These are phyloP conservation scores for Eilema griseolum DNA, from an alignment of 2,888 invertebrate species.

Conservation along the genomic window DNA sequence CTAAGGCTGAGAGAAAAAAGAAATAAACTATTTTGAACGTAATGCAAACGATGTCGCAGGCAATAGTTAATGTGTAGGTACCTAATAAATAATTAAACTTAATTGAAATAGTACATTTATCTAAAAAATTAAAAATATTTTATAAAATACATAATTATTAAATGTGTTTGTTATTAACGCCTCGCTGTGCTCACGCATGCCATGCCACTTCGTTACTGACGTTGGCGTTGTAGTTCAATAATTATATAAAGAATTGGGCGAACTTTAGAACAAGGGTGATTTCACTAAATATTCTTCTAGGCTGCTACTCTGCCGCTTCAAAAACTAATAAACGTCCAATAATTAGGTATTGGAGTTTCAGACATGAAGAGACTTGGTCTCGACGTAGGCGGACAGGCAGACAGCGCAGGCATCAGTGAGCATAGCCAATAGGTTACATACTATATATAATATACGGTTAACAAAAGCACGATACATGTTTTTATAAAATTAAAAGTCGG, in stretches of 20 bases:
- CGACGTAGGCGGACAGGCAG: not conserved
- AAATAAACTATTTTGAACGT: too few species aligned
- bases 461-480: not conserved
- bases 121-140: not conserved
- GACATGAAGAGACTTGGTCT: not conserved
- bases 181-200: not conserved
- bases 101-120: not conserved
- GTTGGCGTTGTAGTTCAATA: too few species aligned
- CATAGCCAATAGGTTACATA: not conserved
- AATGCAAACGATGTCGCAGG: too few species aligned
- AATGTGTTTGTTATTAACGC: not conserved
- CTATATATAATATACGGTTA: not conserved
- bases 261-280: too few species aligned
- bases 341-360: not conserved
- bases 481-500: not conserved
- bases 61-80: too few species aligned
- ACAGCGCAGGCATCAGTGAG: not conserved
- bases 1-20: too few species aligned
- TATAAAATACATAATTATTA: not conserved
- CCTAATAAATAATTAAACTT: not conserved
- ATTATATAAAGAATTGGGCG: too few species aligned
- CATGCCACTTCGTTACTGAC: too few species aligned
- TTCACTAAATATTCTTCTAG: too few species aligned
- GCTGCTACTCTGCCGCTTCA: not conserved
- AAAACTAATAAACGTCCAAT: not conserved